Base-by-base conservation (phyloP, 1,140 invertebrate genomes). In the Rhizoglyphus robini region DNA sequence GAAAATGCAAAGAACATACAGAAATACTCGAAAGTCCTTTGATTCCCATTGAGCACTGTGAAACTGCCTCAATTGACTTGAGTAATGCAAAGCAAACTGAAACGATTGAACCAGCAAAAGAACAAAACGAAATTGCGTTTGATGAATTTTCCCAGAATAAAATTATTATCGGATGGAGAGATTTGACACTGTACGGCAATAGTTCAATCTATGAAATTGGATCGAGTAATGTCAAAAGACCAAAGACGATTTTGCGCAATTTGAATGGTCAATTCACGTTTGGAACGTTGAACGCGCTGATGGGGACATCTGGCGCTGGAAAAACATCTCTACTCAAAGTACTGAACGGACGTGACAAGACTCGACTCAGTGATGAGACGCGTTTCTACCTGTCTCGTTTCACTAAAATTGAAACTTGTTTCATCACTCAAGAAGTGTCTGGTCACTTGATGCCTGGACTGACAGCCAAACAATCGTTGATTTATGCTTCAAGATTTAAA, bases 401-500 rank as follows among this genome's bases (percentile, higher is more conserved):
- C 20, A 30, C 13, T 13, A 49, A 54, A 20, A 31, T 67, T 25
- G 30, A 58, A 23, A 38, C 31, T 23, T 67, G 34, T n/a, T 68
- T 62, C 27, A 63, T 69, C 41, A 59, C 68, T 18, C 92, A 96
- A 75, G 90, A 95, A 72, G 91, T 95, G 75, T 86, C 88, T 68
- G 79, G 95, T 0, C 80, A 90, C 30, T 27, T 60, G 13, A 25
- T 60, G 20, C 88, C 86, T 0, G 88, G 93, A 75, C 79, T 96
- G 8, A 89, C 88, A 0, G 89, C 94, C 4, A 81, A 81, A 63
- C 91, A 96, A 76, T 84, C 89, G 4, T 90, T 96, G 87, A 85
- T 83, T 72, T 85, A 91, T 15, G 89, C 90, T 4, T 91, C 90
- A 1, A 91, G 92, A 75, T 81, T 96, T 1, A 95, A 95, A 79